Evolutionary conservation across 2,113 vertebrate genomes (phyloP).

Genomic region (Ursus arctos): DNA sequence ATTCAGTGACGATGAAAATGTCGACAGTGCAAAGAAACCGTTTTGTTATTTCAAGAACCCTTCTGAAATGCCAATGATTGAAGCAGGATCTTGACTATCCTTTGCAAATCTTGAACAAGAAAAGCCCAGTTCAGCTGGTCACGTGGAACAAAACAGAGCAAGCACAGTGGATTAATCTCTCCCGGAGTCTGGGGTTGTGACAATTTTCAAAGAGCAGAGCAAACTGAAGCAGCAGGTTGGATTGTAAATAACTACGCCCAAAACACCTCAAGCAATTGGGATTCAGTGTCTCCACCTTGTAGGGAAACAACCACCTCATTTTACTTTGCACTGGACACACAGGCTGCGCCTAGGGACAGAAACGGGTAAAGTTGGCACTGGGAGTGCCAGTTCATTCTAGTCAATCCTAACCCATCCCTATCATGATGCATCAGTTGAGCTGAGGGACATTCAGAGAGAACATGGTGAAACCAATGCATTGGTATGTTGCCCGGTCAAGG

Average conservation of each 20-base stretch:
- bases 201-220: background rate
- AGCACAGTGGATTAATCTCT: background rate
- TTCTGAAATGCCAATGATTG: constrained; percentile 31
- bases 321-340: background rate
- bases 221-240: background rate
- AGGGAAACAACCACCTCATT: background rate
- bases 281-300: background rate
- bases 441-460: constrained; percentile 32
- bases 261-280: background rate
- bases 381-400: background rate
- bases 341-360: background rate
- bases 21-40: background rate
- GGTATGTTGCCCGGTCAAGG: constrained; percentile 29
- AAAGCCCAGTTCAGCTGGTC: background rate
- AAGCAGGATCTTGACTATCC: background rate
- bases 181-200: background rate
- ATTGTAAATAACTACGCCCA: constrained; percentile 5
- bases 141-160: background rate
- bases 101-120: constrained; percentile 54
- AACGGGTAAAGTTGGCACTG: background rate
- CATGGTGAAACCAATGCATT: background rate
- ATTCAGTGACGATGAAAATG: constrained; percentile 48
- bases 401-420: background rate
- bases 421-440: background rate
- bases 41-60: constrained; percentile 43